Percentiles rank a stretch among this genome's conserved stretches.
phyloP scores from a whole-genome alignment of 2,797 vertebrate species.

The Chelon auratus region DNA sequence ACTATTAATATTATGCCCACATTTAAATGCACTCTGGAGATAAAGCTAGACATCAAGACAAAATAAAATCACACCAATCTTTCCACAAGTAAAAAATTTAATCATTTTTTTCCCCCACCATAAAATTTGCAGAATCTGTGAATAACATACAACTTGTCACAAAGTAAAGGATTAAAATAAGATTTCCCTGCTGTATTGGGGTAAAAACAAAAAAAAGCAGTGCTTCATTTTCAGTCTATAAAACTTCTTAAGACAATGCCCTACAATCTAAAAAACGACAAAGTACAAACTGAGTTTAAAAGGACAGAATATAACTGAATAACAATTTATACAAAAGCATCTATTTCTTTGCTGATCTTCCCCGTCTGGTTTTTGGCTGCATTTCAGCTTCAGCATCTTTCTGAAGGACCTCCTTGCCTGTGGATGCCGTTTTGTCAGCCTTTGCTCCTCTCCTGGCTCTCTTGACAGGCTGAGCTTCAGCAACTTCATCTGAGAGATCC shows the following conservation, averaged over 20 bases:
- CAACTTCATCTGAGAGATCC: conserved; percentile 65
- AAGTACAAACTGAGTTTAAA: conserved; percentile 11
- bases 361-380: conserved; percentile 65
- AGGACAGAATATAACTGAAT: conserved; percentile 1
- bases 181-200: conserved; percentile 46
- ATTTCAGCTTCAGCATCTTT: conserved; percentile 31
- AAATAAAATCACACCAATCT: background rate
- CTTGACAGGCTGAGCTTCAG: conserved; percentile 56
- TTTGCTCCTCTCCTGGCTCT: conserved; percentile 59
- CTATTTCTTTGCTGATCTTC: conserved; percentile 75
- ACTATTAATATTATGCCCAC: too few species aligned
- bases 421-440: conserved; percentile 18
- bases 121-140: conserved; percentile 33
- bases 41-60: background rate
- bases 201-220: conserved; percentile 23
- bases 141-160: conserved; percentile 34
- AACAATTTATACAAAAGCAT: conserved; percentile 38
- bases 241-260: conserved; percentile 44
- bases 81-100: conserved; percentile 59
- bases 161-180: conserved; percentile 8
- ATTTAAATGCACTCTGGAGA: background rate
- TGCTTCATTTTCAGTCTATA: conserved; percentile 53
- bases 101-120: conserved; percentile 53
- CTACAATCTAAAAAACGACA: conserved; percentile 9
- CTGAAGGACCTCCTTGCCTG: background rate